phyloP scores from a whole-genome alignment of 2,888 invertebrate genomes.

The Thymelicus lineola region DNA sequence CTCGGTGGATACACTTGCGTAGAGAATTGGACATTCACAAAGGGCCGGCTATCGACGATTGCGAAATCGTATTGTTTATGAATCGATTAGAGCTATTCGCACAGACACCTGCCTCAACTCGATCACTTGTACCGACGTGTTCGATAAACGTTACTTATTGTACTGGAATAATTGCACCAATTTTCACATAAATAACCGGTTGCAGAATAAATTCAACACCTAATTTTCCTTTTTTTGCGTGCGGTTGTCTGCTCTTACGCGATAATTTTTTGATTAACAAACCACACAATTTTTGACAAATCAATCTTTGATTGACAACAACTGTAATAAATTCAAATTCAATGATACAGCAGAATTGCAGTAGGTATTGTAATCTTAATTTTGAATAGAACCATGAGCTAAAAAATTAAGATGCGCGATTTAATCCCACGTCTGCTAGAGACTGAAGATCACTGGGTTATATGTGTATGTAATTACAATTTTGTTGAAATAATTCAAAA shows the following conservation, averaged over 20 bases:
- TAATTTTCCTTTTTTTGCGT: conserved; percentile 29
- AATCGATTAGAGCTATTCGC: conserved; percentile 40
- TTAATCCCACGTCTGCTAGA: too few species aligned
- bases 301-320: too few species aligned
- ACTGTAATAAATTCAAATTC: too few species aligned
- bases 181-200: conserved; percentile 36
- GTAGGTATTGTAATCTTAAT: neutral
- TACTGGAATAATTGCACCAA: conserved; percentile 38
- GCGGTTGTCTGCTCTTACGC: conserved; percentile 15
- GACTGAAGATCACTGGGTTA: too few species aligned
- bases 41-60: conserved; percentile 57
- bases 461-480: neutral
- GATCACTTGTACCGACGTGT: conserved; percentile 27
- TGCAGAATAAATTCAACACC: conserved; percentile 25
- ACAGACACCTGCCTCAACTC: conserved; percentile 36
- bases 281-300: neutral
- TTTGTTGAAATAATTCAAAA: conserved; percentile 11
- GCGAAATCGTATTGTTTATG: conserved; percentile 62
- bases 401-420: too few species aligned
- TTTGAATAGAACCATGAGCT: neutral
- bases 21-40: conserved; percentile 35
- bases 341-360: too few species aligned
- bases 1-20: conserved; percentile 6
- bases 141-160: conserved; percentile 30
- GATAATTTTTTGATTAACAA: neutral